Base-by-base conservation (phyloP, 2,113 vertebrate genomes). In the Pygathrix nemaeus region DNA sequence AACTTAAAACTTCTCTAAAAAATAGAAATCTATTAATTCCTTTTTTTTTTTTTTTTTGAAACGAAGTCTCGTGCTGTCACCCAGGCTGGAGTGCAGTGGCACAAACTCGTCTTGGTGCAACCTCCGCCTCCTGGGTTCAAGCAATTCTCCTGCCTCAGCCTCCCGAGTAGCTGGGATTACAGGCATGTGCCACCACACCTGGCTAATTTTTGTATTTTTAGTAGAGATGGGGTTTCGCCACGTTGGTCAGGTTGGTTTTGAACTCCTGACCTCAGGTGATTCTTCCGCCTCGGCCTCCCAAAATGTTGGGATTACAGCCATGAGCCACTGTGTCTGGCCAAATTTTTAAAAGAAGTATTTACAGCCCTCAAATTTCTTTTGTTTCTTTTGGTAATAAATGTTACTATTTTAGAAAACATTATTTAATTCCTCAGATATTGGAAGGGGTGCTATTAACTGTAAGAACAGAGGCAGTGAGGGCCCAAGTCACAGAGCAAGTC, bases 381-480 rank as follows among this genome's bases (percentile, higher is more conserved):
- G 20, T 32, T 18, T 7, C n/a, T 84, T 14, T 38, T 21, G 48
- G 40, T 27, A 52, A 18, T 30, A 43, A 80, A 11, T 2, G 3
- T 64, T 30, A 64, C 12, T 30, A 64, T 13, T 84, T 64, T 30
- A 59, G 92, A 68, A 68, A 43, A 38, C 4, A 25, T 11, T 18
- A 8, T 17, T 40, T 68, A 38, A 25, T 5, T 20, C 61, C 25
- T 30, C 35, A 25, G 27, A 32, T 17, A 2, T 8, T 20, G 30
- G n/a, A 23, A 64, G 27, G 10, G 38, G 0, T 17, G 10, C 21
- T 10, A 0, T 20, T 20, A n/a, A 25, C 14, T 5, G 21, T 10
- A 11, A 50, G n/a, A 68, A 18, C 2, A 10, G 64, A 80, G 52
- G 17, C 12, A 6, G 12, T 0, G 1, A 30, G 72, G 38, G 48